A percentile compares a stretch with the other conserved stretches of the same genome.
Evolutionary conservation across 2,888 invertebrate genomes (phyloP).

Genomic region (Saturnia japonica): DNA sequence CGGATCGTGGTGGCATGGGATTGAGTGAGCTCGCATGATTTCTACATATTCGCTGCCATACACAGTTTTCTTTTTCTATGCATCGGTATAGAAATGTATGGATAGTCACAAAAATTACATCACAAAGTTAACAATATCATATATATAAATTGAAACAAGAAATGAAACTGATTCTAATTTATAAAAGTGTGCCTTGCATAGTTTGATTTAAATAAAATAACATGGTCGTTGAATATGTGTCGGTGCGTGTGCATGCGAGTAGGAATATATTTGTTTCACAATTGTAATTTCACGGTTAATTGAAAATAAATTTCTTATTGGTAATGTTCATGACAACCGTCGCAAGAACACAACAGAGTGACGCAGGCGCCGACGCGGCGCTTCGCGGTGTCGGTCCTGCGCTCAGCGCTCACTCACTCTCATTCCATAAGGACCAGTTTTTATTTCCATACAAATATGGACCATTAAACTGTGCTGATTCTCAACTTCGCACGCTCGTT

Average conservation of each 20-base stretch:
- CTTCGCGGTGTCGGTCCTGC: too few species aligned
- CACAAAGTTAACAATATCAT: neutral
- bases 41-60: neutral
- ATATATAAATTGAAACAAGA: neutral
- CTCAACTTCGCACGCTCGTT: slow-evolving; percentile 47
- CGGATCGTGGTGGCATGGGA: neutral
- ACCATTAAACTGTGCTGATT: slow-evolving; percentile 59
- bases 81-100: neutral
- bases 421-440: slow-evolving; percentile 49
- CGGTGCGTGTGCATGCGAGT: too few species aligned
- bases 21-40: neutral
- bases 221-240: too few species aligned
- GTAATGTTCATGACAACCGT: too few species aligned
- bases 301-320: too few species aligned
- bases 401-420: slow-evolving; percentile 30
- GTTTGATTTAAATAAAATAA: too few species aligned
- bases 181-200: too few species aligned
- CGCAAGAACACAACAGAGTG: slow-evolving; percentile 39
- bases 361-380: slow-evolving; percentile 66
- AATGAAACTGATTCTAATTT: too few species aligned
- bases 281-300: too few species aligned
- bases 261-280: too few species aligned
- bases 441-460: slow-evolving; percentile 65
- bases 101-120: neutral
- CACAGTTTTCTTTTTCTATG: neutral